Evolutionary conservation across 2,113 vertebrate genomes (phyloP), one percentile per base, ranked within the genome.

Genomic region (Tragelaphus strepsiceros): DNA sequence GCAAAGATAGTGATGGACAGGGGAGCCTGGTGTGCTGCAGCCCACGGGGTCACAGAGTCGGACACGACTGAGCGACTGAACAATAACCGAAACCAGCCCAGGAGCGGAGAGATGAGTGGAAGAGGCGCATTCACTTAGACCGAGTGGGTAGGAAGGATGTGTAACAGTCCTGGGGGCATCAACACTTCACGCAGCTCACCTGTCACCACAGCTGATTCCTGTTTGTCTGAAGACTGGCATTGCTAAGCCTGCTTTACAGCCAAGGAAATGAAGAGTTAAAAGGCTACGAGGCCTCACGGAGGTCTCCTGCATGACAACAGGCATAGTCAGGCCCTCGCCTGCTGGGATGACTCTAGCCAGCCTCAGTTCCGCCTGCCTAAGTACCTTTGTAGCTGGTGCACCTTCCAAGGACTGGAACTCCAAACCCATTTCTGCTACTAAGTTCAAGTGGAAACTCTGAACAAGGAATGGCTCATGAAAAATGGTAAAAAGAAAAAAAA

Each of bases 401-500:
- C 17, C 22, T 59, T 54, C 56, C 28, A 54, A 62, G 56, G 61
- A 28, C 39, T 46, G 17, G 62, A 54, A 64, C 24, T 22, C 78
- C 28, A 80, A 39, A 61, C 61, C 6, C 0, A 62, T 61, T 43
- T 62, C 35, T 15, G 7, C 10, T 8, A n/a, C 28, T 35, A 83
- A 15, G 26, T 62, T 46, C 22, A 30, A 19, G 32, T 21, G 32
- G 28, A 19, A 51, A 62, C n/a, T 46, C 1, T 2, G 80, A 83
- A 94, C 12, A 39, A 46, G 49, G 35, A 88, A 87, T 9, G 11
- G 54, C 51, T 96, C 81, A 56, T 35, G 35, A 86, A 96, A 95
- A 64, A 35, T 0, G 5, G 26, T 35, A 7, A 93, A 32, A 87
- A 81, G 8, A 13, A 54, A 6, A 17, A 30, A 35, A 21, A 92